A percentile compares a stretch with the other conserved stretches of the same genome.
Evolutionary conservation across 2,888 invertebrate genomes (phyloP).

Genomic region (Pardosa pseudoannulata): DNA sequence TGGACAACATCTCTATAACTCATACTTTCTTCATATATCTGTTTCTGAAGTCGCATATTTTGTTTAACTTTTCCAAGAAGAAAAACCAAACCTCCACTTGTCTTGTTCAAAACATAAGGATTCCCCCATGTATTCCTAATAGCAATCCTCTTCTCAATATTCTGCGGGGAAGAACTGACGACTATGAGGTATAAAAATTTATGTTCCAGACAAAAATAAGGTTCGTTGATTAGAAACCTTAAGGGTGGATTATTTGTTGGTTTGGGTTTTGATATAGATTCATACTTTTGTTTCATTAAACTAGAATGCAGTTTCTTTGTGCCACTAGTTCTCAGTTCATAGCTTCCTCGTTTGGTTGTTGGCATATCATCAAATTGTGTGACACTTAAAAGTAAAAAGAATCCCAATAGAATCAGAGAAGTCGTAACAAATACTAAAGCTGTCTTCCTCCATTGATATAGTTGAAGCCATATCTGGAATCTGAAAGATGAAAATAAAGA

Average conservation of each 20-base stretch:
- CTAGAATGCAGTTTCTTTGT: too few relatives aligned
- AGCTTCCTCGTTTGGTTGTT: not conserved
- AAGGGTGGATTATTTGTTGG: not conserved
- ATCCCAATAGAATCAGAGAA: not conserved
- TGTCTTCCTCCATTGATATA: not conserved
- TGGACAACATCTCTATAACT: constrained; percentile 30
- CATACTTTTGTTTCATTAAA: not conserved
- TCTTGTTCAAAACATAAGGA: not conserved
- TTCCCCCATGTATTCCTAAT: constrained; percentile 50
- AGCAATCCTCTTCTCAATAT: constrained; percentile 28
- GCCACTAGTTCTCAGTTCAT: not conserved
- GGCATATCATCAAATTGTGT: not conserved
- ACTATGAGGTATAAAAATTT: constrained; percentile 2
- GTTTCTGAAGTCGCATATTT: constrained; percentile 3
- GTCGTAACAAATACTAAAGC: not conserved
- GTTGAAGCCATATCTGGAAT: not conserved
- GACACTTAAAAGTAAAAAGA: not conserved
- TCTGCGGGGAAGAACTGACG: constrained; percentile 19
- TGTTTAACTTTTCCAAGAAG: constrained; percentile 14
- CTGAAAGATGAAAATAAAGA: not conserved
- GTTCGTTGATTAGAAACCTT: constrained; percentile 25
- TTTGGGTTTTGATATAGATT: not conserved
- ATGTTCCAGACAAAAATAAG: constrained; percentile 1
- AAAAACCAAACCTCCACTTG: constrained; percentile 23
- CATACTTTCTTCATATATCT: constrained; percentile 26